Evolutionary conservation across 2,888 invertebrate species (phyloP).

Genomic region (Therioaphis trifolii): DNA sequence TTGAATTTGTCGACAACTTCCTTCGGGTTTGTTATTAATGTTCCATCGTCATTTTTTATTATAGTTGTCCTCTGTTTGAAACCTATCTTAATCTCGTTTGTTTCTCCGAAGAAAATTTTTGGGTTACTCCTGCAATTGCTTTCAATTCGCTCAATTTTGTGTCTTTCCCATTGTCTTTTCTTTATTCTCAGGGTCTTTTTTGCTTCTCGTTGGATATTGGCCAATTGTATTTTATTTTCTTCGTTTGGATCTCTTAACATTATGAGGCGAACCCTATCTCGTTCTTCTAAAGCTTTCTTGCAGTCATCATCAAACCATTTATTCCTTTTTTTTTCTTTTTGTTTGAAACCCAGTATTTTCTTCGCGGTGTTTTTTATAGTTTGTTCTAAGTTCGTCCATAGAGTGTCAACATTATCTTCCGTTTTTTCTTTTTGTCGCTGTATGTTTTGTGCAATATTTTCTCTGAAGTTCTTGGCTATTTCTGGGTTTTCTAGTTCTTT

Average conservation of each 20-base stretch:
- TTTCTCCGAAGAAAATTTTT: not conserved
- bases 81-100: slow-evolving; percentile 22
- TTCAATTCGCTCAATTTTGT: too few species aligned
- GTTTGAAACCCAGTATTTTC: slow-evolving; percentile 21
- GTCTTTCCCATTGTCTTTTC: too few species aligned
- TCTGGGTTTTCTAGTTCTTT: slow-evolving; percentile 27
- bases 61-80: slow-evolving; percentile 20
- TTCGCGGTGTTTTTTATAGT: slow-evolving; percentile 7
- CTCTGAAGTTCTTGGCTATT: slow-evolving; percentile 15
- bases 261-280: slow-evolving; percentile 22
- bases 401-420: slow-evolving; percentile 17
- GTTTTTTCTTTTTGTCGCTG: slow-evolving; percentile 17
- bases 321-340: slow-evolving; percentile 37
- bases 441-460: slow-evolving; percentile 37
- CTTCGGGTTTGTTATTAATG: slow-evolving; percentile 10
- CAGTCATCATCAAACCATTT: slow-evolving; percentile 23
- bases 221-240: too few species aligned
- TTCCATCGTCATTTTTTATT: slow-evolving; percentile 10
- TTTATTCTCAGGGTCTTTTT: not conserved
- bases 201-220: slow-evolving; percentile 12
- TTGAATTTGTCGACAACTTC: slow-evolving; percentile 6
- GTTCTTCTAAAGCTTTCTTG: slow-evolving; percentile 28
- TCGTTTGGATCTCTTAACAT: slow-evolving; percentile 32
- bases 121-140: slow-evolving; percentile 17
- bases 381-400: slow-evolving; percentile 21